These are phyloP conservation scores for Trissolcus japonicus DNA, from an alignment of 2,888 invertebrate species.

Conservation along the genomic window DNA sequence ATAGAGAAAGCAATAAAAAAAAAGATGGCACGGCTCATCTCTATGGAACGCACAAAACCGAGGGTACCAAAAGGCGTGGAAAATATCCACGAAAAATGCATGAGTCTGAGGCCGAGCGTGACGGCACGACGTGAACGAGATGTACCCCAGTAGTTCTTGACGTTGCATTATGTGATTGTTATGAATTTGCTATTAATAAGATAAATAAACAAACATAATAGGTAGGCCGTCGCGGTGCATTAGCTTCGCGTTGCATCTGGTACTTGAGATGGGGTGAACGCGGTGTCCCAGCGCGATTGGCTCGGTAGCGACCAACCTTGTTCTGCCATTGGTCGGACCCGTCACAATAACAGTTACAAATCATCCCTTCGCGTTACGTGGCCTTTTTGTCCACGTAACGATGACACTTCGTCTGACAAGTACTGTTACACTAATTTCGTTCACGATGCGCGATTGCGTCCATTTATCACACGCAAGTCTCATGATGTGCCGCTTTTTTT, in stretches of 20 bases:
- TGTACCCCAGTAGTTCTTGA: slow-evolving; percentile 47
- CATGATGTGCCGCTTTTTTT: neutral
- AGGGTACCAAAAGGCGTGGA: slow-evolving; percentile 65
- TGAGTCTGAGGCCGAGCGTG: slow-evolving; percentile 64
- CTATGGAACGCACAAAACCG: slow-evolving; percentile 13
- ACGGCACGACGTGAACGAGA: slow-evolving; percentile 65
- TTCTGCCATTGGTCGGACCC: slow-evolving; percentile 36
- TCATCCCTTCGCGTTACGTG: slow-evolving; percentile 46
- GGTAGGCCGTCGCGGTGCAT: slow-evolving; percentile 72
- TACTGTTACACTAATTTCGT: slow-evolving; percentile 25
- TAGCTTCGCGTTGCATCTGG: slow-evolving; percentile 72
- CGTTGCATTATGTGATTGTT: slow-evolving; percentile 73
- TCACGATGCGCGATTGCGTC: slow-evolving; percentile 8
- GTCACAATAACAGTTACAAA: slow-evolving; percentile 68
- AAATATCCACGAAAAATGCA: slow-evolving; percentile 65
- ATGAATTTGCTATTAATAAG: slow-evolving; percentile 75
- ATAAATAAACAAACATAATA: slow-evolving; percentile 76
- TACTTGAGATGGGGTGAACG: slow-evolving; percentile 58
- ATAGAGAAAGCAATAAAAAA: slow-evolving; percentile 49
- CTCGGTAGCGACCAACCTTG: slow-evolving; percentile 20
- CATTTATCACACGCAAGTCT: neutral
- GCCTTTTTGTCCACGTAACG: slow-evolving; percentile 21
- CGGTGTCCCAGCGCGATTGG: slow-evolving; percentile 40
- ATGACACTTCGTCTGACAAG: slow-evolving; percentile 29
- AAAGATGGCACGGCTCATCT: slow-evolving; percentile 25